Evolutionary conservation across 2,888 invertebrate genomes (phyloP).

Genomic region (Cryptus armator): DNA sequence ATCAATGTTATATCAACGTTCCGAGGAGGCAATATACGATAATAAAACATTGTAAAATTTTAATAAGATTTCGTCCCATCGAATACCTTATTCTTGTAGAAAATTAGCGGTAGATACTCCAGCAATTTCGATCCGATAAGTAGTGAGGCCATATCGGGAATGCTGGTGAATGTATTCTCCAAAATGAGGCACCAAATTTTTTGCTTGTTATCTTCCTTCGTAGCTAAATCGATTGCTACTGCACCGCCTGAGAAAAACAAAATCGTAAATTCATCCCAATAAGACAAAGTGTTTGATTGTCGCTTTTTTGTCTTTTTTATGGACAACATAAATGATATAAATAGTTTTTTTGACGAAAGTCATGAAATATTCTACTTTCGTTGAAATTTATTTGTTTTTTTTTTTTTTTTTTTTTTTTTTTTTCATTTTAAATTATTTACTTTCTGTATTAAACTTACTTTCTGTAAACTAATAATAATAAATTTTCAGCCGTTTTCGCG

Average conservation of each 20-base stretch:
- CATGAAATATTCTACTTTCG: too few relatives aligned
- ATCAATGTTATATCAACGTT: too few relatives aligned
- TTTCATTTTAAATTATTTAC: too few relatives aligned
- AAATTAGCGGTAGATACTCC: conserved; percentile 92
- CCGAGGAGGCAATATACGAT: too few relatives aligned
- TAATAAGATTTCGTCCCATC: conserved; percentile 5
- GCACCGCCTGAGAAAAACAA: conserved; percentile 91
- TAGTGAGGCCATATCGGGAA: conserved; percentile 96
- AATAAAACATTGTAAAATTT: not conserved
- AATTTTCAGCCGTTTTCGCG: not conserved
- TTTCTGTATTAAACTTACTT: too few relatives aligned
- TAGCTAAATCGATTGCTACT: conserved; percentile 95
- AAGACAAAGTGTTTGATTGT: not conserved
- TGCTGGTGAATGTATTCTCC: conserved; percentile 98
- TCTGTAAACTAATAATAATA: too few relatives aligned
- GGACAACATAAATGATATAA: too few relatives aligned
- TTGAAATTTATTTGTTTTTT: not conserved
- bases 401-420: too few relatives aligned
- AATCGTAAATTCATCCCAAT: not conserved
- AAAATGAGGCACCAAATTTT: conserved; percentile 95
- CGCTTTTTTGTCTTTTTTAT: not conserved
- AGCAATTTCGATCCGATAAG: conserved; percentile 91
- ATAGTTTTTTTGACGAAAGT: too few relatives aligned
- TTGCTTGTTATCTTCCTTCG: conserved; percentile 90
- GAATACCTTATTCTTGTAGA: conserved; percentile 96